Evolutionary conservation across 2,888 invertebrate genomes (phyloP).

Genomic region (Tachina grossa): DNA sequence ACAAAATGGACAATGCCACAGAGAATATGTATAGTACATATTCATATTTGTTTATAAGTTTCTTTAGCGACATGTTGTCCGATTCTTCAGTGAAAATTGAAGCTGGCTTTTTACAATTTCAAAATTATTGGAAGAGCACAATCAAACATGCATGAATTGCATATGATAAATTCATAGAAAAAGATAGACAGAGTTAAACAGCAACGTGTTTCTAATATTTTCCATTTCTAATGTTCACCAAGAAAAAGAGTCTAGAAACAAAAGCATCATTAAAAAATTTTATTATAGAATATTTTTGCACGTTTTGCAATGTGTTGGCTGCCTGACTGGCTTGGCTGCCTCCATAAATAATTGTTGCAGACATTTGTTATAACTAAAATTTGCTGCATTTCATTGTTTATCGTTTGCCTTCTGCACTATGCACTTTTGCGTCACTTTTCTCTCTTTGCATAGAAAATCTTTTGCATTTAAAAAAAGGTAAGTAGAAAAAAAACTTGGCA

Average conservation of each 20-base stretch:
- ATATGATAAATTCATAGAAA: not conserved
- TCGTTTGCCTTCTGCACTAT: not conserved
- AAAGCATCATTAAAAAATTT: slow-evolving; percentile 18
- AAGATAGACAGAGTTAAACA: not conserved
- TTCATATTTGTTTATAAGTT: not conserved
- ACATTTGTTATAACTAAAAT: slow-evolving; percentile 24
- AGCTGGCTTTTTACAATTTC: not conserved
- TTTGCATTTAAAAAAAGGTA: not conserved
- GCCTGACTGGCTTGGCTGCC: not conserved
- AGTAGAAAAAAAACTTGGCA: slow-evolving; percentile 13
- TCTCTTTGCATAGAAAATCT: not conserved
- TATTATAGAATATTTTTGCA: not conserved
- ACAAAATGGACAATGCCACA: no score
- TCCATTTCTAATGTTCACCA: not conserved
- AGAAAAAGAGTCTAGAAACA: not conserved
- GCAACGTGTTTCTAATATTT: not conserved
- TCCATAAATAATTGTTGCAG: not conserved
- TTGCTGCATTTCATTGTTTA: slow-evolving; percentile 8
- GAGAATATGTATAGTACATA: no score
- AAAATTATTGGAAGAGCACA: slow-evolving; percentile 8
- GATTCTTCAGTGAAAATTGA: not conserved
- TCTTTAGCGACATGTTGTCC: not conserved
- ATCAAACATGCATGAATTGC: not conserved
- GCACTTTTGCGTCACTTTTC: not conserved
- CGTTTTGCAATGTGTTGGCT: slow-evolving; percentile 28